Evolutionary conservation across 1,140 invertebrate species (phyloP).

Genomic region (Phenacoccus solenopsis): DNA sequence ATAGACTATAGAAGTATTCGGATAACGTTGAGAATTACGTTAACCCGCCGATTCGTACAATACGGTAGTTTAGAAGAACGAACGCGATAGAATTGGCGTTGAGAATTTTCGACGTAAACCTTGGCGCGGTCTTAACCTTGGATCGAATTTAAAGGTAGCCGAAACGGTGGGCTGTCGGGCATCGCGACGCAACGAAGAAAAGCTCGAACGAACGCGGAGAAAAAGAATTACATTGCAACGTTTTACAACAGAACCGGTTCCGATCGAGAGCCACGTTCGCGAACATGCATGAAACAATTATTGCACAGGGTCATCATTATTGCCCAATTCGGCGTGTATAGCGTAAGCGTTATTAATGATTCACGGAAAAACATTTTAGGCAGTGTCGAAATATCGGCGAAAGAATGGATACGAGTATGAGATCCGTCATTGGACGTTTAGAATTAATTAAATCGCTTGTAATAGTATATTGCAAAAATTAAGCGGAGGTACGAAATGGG

Average conservation of each 20-base stretch:
- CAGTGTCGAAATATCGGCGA: not conserved
- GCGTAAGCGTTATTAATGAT: not conserved
- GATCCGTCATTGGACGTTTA: not conserved
- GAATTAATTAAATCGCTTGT: not conserved
- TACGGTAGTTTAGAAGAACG: too few species aligned
- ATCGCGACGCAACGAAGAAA: not conserved
- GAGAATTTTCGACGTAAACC: not conserved
- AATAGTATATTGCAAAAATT: not conserved
- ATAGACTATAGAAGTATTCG: too few species aligned
- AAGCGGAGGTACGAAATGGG: not conserved
- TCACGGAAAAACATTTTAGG: slow-evolving; percentile 1
- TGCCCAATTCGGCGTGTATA: not conserved
- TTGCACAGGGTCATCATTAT: slow-evolving; percentile 1
- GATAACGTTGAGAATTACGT: too few species aligned
- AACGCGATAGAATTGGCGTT: too few species aligned
- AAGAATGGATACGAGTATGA: not conserved
- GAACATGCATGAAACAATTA: not conserved
- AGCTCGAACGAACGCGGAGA: not conserved
- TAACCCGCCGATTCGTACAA: too few species aligned
- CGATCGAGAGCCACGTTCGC: not conserved
- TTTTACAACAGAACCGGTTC: slow-evolving; percentile 1
- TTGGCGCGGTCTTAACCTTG: not conserved
- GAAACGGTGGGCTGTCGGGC: not conserved
- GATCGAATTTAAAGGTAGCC: not conserved
- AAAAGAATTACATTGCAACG: not conserved